Conservation (phyloP, 2,888 invertebrate species). For the Drosophila rubida region DNA sequence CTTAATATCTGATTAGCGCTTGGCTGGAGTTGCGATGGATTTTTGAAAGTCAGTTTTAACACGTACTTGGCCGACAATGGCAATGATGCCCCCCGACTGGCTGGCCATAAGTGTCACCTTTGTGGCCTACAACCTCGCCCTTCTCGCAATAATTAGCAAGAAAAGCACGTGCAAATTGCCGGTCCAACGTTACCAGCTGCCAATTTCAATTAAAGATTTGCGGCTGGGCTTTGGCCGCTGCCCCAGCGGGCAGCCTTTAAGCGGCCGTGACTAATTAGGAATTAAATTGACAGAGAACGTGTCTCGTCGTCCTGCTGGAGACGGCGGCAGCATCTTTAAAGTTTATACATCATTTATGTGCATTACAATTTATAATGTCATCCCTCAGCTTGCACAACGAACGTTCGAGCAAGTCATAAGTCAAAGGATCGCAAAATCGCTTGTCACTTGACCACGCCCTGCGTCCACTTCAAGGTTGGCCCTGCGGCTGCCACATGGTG, state of each 20-base stretch:
- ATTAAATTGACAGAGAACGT: conserved; percentile 76
- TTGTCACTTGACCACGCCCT: conserved; percentile 24
- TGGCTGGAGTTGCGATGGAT: conserved; percentile 15
- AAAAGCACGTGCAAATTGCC: conserved; percentile 68
- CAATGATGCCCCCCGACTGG: neutral
- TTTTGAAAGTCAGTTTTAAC: conserved; percentile 20
- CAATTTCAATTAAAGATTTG: conserved; percentile 71
- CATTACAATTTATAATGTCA: conserved; percentile 6
- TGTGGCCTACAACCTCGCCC: neutral
- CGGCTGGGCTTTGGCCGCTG: conserved; percentile 3
- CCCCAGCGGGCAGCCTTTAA: conserved; percentile 36
- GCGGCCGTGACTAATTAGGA: conserved; percentile 74
- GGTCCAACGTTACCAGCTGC: conserved; percentile 62
- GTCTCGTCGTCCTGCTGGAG: conserved; percentile 44
- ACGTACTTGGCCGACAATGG: conserved; percentile 17
- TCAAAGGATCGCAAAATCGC: conserved; percentile 30
- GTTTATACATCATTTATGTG: conserved; percentile 60
- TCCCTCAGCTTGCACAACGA: neutral
- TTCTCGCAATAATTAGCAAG: conserved; percentile 68
- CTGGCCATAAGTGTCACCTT: conserved; percentile 45
- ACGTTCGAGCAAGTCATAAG: conserved; percentile 22
- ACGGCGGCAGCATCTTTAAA: conserved; percentile 37
- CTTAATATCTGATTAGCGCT: conserved; percentile 48
- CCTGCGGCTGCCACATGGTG: conserved; percentile 61
- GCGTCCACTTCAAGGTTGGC: conserved; percentile 14